These are phyloP conservation scores for Volucella bombylans DNA, from an alignment of 2,888 invertebrate species.

Conservation along the genomic window DNA sequence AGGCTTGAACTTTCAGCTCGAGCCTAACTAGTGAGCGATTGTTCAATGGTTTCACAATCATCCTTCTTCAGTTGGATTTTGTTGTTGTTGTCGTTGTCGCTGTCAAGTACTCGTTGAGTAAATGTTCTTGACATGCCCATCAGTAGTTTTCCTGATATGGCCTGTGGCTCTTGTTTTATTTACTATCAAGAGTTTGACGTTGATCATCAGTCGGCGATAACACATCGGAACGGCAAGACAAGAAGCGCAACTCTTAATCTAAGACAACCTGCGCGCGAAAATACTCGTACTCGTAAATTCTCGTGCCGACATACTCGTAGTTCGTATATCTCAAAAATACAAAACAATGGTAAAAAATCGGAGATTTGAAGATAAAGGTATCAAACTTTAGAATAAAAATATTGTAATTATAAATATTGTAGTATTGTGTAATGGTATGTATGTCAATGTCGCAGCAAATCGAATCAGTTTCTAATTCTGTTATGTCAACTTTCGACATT, in stretches of 20 bases:
- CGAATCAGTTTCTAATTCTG: background rate
- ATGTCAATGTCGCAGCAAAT: constrained; percentile 20
- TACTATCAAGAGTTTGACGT: constrained; percentile 26
- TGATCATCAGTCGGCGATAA: constrained; percentile 63
- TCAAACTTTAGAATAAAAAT: constrained; percentile 8
- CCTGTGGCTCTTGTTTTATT: constrained; percentile 3
- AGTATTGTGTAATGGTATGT: background rate
- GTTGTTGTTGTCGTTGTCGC: background rate
- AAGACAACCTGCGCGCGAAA: background rate
- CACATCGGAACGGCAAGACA: constrained; percentile 43
- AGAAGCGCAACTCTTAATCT: background rate
- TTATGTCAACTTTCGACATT: background rate
- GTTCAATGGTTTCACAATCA: background rate
- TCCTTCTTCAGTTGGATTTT: too few species aligned
- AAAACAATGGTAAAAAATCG: constrained; percentile 80
- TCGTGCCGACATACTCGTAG: too few species aligned
- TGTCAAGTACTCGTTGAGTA: constrained; percentile 2
- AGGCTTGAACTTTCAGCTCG: background rate
- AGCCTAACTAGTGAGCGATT: constrained; percentile 11
- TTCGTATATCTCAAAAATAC: too few species aligned
- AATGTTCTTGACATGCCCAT: constrained; percentile 33
- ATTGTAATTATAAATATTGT: background rate
- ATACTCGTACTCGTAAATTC: background rate
- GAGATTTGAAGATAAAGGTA: constrained; percentile 79
- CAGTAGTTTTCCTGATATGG: constrained; percentile 6